These are phyloP conservation scores for Calidris pygmaea DNA, from an alignment of 2,113 vertebrate genomes.

Conservation along the genomic window DNA sequence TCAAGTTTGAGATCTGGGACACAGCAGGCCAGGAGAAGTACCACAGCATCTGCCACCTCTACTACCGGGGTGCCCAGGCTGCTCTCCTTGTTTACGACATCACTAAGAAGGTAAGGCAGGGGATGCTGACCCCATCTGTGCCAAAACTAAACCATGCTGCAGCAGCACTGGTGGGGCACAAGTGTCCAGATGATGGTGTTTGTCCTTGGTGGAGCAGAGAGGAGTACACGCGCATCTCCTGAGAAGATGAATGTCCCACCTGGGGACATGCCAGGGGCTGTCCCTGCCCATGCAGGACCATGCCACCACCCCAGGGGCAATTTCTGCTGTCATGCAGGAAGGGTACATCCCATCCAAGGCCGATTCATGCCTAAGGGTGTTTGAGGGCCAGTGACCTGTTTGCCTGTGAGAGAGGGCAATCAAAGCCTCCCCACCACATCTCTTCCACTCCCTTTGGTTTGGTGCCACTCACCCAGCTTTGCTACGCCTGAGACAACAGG, in stretches of 20 bases:
- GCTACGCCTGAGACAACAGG: neutral
- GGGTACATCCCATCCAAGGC: neutral
- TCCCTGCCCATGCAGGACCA: neutral
- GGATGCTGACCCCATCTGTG: accelerated
- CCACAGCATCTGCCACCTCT: conserved; percentile 82
- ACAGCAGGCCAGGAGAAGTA: conserved; percentile 85
- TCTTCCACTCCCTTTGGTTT: neutral
- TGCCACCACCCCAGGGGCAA: neutral
- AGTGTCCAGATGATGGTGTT: neutral
- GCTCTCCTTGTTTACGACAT: conserved; percentile 81
- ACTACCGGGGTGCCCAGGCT: conserved; percentile 75
- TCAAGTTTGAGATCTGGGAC: conserved; percentile 86
- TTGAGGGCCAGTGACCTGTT: neutral
- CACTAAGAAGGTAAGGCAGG: conserved; percentile 71
- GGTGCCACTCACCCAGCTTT: neutral
- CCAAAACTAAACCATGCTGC: neutral
- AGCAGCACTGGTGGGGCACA: neutral
- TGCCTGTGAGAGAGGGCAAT: neutral
- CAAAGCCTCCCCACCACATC: neutral
- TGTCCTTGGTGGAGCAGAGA: neutral
- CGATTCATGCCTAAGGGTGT: neutral
- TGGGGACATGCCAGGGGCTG: neutral
- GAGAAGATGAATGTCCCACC: neutral
- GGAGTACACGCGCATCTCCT: accelerated
- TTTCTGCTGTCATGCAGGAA: neutral